These are phyloP conservation scores for Oreohelix idahoensis DNA, from an alignment of 1,140 invertebrate genomes.

Conservation along the genomic window DNA sequence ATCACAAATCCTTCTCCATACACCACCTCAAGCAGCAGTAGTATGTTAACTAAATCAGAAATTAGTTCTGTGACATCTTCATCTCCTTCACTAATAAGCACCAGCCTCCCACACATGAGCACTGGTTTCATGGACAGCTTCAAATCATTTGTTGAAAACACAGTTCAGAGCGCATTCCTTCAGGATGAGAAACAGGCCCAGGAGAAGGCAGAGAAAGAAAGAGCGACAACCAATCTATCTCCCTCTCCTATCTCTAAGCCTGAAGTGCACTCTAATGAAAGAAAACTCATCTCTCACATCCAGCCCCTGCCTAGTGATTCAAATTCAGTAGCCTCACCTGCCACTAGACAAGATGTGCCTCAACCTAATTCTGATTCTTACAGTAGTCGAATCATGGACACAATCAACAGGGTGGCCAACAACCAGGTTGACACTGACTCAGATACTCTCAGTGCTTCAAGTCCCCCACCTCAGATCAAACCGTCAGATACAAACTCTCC, in stretches of 20 bases:
- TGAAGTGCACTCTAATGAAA: neutral
- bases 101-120: constrained; percentile 75
- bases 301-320: neutral
- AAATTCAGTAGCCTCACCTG: constrained; percentile 36
- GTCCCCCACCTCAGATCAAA: constrained; percentile 66
- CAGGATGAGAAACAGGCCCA: constrained; percentile 57
- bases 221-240: neutral
- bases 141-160: constrained; percentile 72
- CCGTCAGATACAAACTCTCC: constrained; percentile 39
- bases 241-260: neutral
- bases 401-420: constrained; percentile 69
- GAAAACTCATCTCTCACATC: neutral
- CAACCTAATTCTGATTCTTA: constrained; percentile 29
- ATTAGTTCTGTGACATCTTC: constrained; percentile 51
- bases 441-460: constrained; percentile 72
- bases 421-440: constrained; percentile 69
- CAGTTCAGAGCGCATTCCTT: constrained; percentile 70
- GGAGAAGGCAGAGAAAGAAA: constrained; percentile 28
- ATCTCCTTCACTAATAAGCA: constrained; percentile 75
- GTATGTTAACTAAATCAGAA: constrained; percentile 21
- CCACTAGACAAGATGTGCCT: constrained; percentile 29
- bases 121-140: constrained; percentile 68
- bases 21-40: constrained; percentile 71
- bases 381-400: constrained; percentile 57
- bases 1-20: constrained; percentile 78